Evolutionary conservation across 2,888 invertebrate genomes (phyloP), one percentile per base, ranked within the genome.

Genomic region (Muscina levida): DNA sequence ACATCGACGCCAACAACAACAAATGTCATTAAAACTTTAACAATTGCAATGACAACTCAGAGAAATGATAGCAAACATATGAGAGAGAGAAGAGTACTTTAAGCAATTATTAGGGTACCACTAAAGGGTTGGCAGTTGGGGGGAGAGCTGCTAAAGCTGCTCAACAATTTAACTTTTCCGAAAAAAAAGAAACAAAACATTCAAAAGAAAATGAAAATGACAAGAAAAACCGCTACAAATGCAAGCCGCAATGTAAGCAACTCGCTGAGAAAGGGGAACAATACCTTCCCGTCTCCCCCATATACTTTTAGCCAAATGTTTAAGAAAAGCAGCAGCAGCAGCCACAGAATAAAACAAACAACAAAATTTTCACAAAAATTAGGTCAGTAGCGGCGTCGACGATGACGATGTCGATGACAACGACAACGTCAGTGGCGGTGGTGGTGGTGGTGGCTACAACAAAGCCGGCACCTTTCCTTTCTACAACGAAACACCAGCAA

Each of bases 321-420:
- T 3, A 8, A 8, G 31, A 39, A 53, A 37, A n/a, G 31, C 37
- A 0, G 37, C 37, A 31, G 17, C 19, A 57, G 19, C 15, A 37
- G 39, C 15, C 13, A 19, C 1, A 17, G 39, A 17, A 19, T 10
- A 8, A 59, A 59, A 59, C n/a, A 10, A 37, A 39, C 37, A 59
- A 59, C 37, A 17, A 46, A 56, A 42, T 11, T 17, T n/a, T n/a
- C 8, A n/a, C n/a, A 72, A 72, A 81, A 31, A 77, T 81, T 81
- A 62, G 81, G 81, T 81, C 81, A 81, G 77, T 77, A 71, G 77
- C 77, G 57, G 42, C 75, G 42, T 62, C 65, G 56, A 31, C 31
- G 31, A 31, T 31, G 53, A 48, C 59, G 46, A 17, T 53, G 24
- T 5, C 37, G 46, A 19, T 15, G 39, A 57, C 44, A 66, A 51